phyloP scores from a whole-genome alignment of 1,140 invertebrate species.

The Oedothorax gibbosus region DNA sequence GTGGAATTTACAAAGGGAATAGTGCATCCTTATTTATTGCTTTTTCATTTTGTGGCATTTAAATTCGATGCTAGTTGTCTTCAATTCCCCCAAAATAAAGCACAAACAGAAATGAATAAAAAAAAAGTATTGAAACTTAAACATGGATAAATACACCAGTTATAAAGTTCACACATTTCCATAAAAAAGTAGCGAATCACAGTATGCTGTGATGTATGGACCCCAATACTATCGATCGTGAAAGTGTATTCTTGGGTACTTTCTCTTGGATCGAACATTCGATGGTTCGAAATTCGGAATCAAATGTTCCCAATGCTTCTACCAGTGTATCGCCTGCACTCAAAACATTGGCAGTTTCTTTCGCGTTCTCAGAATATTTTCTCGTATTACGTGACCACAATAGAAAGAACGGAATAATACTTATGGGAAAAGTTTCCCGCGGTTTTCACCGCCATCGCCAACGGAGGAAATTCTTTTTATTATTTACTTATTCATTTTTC shows the following conservation, averaged over 20 bases:
- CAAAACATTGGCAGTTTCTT: constrained; percentile 26
- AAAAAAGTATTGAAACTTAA: not conserved
- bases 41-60: too few species aligned
- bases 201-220: too few species aligned
- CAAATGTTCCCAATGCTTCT: constrained; percentile 20
- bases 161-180: not conserved
- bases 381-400: constrained; percentile 38
- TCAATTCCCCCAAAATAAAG: not conserved
- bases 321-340: constrained; percentile 2
- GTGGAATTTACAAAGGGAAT: too few species aligned
- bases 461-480: not conserved
- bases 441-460: constrained; percentile 7
- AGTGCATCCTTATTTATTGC: too few species aligned
- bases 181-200: too few species aligned
- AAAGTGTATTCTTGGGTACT: not conserved
- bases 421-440: constrained; percentile 2
- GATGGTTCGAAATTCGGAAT: constrained; percentile 7
- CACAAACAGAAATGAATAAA: not conserved
- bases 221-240: constrained; percentile 29
- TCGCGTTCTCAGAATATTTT: not conserved
- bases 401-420: constrained; percentile 31
- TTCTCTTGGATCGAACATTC: constrained; percentile 11
- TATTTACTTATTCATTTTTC: not conserved
- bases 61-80: not conserved
- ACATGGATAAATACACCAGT: not conserved